Percentiles rank a stretch among this genome's conserved stretches.
Evolutionary conservation across 2,113 vertebrate species (phyloP).

Genomic region (Sialia sialis): DNA sequence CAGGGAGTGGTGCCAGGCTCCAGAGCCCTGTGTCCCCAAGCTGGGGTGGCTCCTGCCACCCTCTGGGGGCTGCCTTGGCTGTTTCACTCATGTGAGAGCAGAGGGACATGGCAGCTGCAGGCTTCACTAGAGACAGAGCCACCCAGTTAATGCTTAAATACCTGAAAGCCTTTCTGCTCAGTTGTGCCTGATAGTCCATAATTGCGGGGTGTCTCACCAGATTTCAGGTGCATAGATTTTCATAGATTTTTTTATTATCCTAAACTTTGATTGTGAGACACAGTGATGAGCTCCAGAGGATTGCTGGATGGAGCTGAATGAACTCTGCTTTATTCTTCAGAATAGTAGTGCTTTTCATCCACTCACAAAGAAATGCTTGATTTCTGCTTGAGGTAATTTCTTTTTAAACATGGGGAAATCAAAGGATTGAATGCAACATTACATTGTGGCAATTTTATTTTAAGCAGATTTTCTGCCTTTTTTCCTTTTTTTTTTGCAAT

Average conservation of each 20-base stretch:
- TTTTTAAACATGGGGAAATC: background rate
- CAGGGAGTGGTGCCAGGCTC: rapidly evolving
- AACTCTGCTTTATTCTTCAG: background rate
- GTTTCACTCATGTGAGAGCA: background rate
- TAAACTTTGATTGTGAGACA: background rate
- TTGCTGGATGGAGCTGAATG: background rate
- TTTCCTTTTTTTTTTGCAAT: conserved; percentile 44
- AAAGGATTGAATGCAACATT: conserved; percentile 5
- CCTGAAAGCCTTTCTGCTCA: background rate
- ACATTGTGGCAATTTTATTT: conserved; percentile 38
- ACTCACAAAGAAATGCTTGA: background rate
- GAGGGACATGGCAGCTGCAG: background rate
- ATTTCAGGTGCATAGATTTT: background rate
- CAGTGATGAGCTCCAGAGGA: background rate
- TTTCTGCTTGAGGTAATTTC: background rate
- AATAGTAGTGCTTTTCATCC: background rate
- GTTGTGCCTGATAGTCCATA: background rate
- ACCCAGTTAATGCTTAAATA: background rate
- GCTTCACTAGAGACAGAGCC: background rate
- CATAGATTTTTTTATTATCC: background rate
- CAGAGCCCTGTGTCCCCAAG: background rate
- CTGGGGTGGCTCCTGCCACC: background rate
- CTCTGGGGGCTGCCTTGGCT: background rate
- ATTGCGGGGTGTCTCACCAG: background rate
- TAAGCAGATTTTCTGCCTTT: conserved; percentile 53